These are phyloP conservation scores for Drosophila tani DNA, from an alignment of 1,140 invertebrate genomes.

Conservation along the genomic window DNA sequence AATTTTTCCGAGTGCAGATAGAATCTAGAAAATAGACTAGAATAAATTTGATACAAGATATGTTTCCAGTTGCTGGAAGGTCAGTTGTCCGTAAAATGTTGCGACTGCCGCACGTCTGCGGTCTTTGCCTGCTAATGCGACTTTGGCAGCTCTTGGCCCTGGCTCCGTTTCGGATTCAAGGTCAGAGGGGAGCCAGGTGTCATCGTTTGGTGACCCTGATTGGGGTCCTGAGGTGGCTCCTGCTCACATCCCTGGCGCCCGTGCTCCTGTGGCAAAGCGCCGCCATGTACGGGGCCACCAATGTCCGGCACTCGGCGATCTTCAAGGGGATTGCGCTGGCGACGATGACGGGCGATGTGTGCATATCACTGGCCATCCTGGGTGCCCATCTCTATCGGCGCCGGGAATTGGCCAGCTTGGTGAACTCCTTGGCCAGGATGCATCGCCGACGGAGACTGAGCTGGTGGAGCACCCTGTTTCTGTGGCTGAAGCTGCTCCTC, in stretches of 20 bases:
- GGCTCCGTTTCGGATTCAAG: conserved; percentile 46
- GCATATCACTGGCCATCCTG: conserved; percentile 53
- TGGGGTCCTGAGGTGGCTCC: conserved; percentile 35
- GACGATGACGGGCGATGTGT: conserved; percentile 59
- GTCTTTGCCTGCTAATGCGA: conserved; percentile 56
- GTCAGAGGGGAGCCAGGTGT: conserved; percentile 11
- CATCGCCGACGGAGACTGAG: conserved; percentile 21
- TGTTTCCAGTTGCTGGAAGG: neutral
- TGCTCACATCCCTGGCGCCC: conserved; percentile 43
- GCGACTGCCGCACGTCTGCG: conserved; percentile 62
- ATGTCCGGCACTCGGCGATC: conserved; percentile 58
- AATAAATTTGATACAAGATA: neutral
- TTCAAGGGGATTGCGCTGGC: conserved; percentile 61
- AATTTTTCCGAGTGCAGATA: neutral
- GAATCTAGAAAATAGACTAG: neutral
- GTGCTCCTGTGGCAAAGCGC: conserved; percentile 53
- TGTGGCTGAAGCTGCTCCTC: conserved; percentile 64
- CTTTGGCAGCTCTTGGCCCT: conserved; percentile 59
- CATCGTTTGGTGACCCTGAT: conserved; percentile 30
- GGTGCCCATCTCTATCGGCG: conserved; percentile 53
- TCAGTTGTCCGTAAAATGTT: conserved; percentile 60
- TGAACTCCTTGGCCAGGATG: conserved; percentile 30
- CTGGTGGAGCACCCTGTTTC: conserved; percentile 34
- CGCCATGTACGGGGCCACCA: conserved; percentile 61
- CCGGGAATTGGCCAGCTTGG: conserved; percentile 26